Evolutionary conservation across 2,113 vertebrate species (phyloP).

Genomic region (Cairina moschata): DNA sequence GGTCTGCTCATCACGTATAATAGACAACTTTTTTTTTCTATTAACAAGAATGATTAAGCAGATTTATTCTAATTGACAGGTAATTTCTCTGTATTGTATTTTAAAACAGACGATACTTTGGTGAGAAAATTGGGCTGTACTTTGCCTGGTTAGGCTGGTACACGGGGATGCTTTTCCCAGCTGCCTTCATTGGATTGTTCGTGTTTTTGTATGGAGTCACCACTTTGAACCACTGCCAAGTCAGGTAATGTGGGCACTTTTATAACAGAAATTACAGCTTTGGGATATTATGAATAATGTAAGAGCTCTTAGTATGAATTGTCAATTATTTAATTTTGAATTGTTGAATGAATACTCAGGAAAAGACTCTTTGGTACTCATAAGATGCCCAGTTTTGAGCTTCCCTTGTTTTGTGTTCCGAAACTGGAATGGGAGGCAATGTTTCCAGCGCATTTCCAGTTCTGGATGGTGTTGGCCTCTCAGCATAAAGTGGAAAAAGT

Average conservation of each 20-base stretch:
- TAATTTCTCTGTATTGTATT: conserved; percentile 55
- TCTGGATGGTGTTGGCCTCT: neutral
- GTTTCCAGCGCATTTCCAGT: neutral
- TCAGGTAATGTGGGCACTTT: conserved; percentile 83
- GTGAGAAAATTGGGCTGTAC: conserved; percentile 96
- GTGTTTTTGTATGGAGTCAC: conserved; percentile 94
- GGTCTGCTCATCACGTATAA: neutral
- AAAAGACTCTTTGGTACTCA: neutral
- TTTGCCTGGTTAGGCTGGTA: conserved; percentile 99
- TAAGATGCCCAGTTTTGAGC: neutral
- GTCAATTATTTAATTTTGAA: neutral
- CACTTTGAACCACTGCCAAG: conserved; percentile 91
- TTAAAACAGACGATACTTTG: conserved; percentile 89
- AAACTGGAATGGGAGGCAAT: neutral
- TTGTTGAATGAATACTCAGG: neutral
- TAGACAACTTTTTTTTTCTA: neutral
- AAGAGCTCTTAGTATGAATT: neutral
- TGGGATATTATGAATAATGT: neutral
- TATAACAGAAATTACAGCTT: neutral
- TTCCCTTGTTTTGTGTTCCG: neutral
- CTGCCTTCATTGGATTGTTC: conserved; percentile 91
- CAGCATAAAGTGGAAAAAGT: neutral
- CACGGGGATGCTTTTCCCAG: conserved; percentile 96
- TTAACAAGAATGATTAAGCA: neutral
- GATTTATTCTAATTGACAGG: neutral